A percentile compares a stretch with the other conserved stretches of the same genome.
These are phyloP conservation scores for Nymphalis io DNA, from an alignment of 1,140 invertebrate genomes.

Conservation along the genomic window DNA sequence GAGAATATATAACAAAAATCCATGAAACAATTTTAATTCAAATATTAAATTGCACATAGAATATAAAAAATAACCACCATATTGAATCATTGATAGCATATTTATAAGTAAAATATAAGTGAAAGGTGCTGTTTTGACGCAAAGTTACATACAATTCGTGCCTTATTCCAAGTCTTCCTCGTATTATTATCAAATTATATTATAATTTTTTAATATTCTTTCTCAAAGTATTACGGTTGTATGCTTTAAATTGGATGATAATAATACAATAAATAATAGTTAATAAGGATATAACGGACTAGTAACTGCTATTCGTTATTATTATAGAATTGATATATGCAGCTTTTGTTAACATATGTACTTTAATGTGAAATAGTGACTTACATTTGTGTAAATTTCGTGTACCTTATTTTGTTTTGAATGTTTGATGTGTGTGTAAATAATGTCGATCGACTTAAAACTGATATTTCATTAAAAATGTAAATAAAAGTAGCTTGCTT, in stretches of 20 bases:
- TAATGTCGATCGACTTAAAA: too few relatives aligned
- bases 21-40: not conserved
- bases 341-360: constrained; percentile 43
- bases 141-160: constrained; percentile 2
- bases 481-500: constrained; percentile 2
- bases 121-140: constrained; percentile 26
- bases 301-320: constrained; percentile 47
- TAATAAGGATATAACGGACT: constrained; percentile 49
- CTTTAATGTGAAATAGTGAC: constrained; percentile 59
- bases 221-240: constrained; percentile 72
- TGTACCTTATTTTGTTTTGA: constrained; percentile 25
- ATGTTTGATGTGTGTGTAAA: constrained; percentile 11
- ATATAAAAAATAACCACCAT: not conserved
- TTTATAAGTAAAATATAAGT: constrained; percentile 19
- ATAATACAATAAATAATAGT: constrained; percentile 59
- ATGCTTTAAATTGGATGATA: constrained; percentile 72
- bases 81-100: constrained; percentile 21
- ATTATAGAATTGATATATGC: constrained; percentile 8
- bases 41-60: not conserved
- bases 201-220: constrained; percentile 33
- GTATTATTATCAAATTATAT: constrained; percentile 17
- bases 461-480: too few relatives aligned
- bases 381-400: constrained; percentile 42
- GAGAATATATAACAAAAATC: not conserved
- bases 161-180: constrained; percentile 22